Evolutionary conservation across 2,888 invertebrate genomes (phyloP), one percentile per base, ranked within the genome.

Genomic region (Diplolepis rosae): DNA sequence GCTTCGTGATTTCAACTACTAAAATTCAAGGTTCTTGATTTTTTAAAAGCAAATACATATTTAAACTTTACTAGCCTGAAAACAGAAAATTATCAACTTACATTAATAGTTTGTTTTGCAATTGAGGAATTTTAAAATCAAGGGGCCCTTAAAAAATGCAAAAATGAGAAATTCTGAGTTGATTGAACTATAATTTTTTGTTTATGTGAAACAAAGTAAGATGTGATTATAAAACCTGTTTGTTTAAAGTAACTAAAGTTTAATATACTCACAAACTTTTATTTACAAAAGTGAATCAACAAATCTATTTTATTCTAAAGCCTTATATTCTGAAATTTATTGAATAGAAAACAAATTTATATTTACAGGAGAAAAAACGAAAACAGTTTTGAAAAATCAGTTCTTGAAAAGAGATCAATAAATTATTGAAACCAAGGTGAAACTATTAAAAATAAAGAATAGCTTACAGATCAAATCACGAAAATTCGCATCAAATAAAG

Each of bases 141-240:
- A 52, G n/a, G 13, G 28, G 7, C 1, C n/a, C 1, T 28, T 6
- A 30, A 7, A 9, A 54, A 54, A 30, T 54, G 54, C 30, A 15
- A 54, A 28, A 28, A 30, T 54, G 54, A 30, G 54, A 54, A 54
- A 32, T 54, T 54, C n/a, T 54, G 4, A 18, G 11, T 15, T 54
- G 28, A 54, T 15, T 28, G n/a, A 28, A 15, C n/a, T 27, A 52
- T 11, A 27, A 27, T 15, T 15, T n/a, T 30, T 30, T 30, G 30
- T 54, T 18, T 28, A 32, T 18, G 30, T 54, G 6, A 3, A 45
- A 54, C 30, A 54, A 15, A 30, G n/a, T 11, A 1, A 11, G 18
- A n/a, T n/a, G n/a, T n/a, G n/a, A n/a, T n/a, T n/a, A n/a, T n/a
- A n/a, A n/a, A n/a, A n/a, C n/a, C n/a, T n/a, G n/a, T n/a, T n/a